Evolutionary conservation across 2,113 vertebrate species (phyloP).

Genomic region (Vanacampus margaritifer): DNA sequence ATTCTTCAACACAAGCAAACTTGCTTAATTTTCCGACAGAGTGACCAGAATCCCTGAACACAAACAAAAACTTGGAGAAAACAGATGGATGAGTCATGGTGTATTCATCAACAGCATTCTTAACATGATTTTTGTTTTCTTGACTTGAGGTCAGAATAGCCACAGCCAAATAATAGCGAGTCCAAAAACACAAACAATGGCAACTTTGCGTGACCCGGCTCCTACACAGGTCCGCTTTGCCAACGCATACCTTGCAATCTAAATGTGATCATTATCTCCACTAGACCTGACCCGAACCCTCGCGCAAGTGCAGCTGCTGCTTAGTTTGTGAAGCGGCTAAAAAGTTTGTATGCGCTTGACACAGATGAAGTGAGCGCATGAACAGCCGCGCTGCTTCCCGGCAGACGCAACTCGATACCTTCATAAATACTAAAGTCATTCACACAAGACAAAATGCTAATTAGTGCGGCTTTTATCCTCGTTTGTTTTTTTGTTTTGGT

Average conservation of each 20-base stretch:
- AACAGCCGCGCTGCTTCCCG: background rate
- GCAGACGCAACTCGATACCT: background rate
- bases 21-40: too few relatives aligned
- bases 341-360: background rate
- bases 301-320: background rate
- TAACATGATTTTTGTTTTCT: background rate
- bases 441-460: background rate
- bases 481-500: background rate
- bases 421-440: background rate
- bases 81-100: too few relatives aligned
- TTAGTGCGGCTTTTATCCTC: background rate
- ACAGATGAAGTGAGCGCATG: background rate
- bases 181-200: background rate
- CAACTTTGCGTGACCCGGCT: background rate
- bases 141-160: background rate
- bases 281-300: background rate
- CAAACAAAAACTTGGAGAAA: too few relatives aligned
- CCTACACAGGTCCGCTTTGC: background rate
- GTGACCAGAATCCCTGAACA: too few relatives aligned
- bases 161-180: background rate
- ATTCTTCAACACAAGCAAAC: too few relatives aligned
- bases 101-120: too few relatives aligned
- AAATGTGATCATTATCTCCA: background rate
- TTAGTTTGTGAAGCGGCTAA: background rate
- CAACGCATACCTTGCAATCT: background rate